Evolutionary conservation across 2,888 invertebrate species (phyloP).

Genomic region (Digitonthophagus gazella): DNA sequence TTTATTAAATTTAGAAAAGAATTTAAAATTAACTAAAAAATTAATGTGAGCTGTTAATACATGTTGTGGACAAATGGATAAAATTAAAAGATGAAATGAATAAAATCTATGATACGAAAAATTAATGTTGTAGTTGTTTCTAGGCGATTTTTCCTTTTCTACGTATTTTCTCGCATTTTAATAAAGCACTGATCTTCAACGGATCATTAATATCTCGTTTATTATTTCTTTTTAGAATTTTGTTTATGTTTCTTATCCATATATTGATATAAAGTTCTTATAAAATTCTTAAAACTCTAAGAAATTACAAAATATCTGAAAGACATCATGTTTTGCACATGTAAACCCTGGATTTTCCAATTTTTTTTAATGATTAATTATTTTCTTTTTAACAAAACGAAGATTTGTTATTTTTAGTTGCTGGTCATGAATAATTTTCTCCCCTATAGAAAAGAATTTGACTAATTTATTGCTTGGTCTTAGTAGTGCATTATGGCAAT

Average conservation of each 20-base stretch:
- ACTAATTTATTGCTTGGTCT: not conserved
- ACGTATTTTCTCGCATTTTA: not conserved
- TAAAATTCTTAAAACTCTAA: too few species aligned
- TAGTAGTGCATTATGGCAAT: not conserved
- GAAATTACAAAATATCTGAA: not conserved
- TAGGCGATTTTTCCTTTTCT: not conserved
- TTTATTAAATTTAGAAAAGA: too few species aligned
- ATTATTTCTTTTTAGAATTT: not conserved
- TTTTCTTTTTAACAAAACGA: not conserved
- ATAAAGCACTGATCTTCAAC: not conserved
- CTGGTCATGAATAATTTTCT: not conserved
- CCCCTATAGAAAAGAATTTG: not conserved
- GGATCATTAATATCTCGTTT: not conserved
- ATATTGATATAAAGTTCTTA: not conserved
- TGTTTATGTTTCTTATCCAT: slow-evolving; percentile 1
- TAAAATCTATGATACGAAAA: too few species aligned
- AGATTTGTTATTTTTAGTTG: not conserved
- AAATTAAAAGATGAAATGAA: too few species aligned
- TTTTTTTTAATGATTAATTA: not conserved
- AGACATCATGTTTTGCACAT: not conserved
- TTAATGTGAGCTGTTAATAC: too few species aligned
- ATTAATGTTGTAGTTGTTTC: too few species aligned
- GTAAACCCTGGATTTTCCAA: not conserved
- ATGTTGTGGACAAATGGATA: too few species aligned
- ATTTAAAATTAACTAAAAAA: too few species aligned